Evolutionary conservation across 2,888 invertebrate species (phyloP), one percentile per base, ranked within the genome.

Genomic region (Chaetoderma sp.): DNA sequence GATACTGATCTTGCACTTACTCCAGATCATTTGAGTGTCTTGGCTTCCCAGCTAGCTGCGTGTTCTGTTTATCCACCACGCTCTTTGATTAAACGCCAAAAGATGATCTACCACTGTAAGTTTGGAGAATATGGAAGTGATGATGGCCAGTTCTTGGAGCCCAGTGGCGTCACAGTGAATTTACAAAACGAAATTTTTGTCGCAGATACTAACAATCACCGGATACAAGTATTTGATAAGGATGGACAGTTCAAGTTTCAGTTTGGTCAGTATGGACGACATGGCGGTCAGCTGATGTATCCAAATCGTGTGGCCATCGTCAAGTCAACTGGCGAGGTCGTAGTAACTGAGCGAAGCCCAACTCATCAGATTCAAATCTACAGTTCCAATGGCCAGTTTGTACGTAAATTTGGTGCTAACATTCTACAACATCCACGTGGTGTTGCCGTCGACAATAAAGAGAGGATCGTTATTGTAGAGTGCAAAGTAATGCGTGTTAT

Each of bases 31-130:
- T 91, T 96, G 79, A 89, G 95, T 71, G 96, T 96, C 82, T 88
- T 96, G 75, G 94, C 95, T 27, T 92, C 93, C 63, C 95, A 96
- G 86, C 88, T 96, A 70, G 93, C 95, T 63, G 78, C 78, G 30
- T 72, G 79, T 30, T 79, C 74, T 60, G 87, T 80, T 67, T 71
- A 79, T 72, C 76, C 79, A 60, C 72, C 75, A 10, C 73, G 72
- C 56, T 96, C 96, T 28, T 96, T 98, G 88, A 96, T 98, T 76
- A 98, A 98, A 87, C 91, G 98, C 44, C 96, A 97, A 86, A 98
- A 98, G 88, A 98, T 98, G 98, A 97, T 97, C 79, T 98, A 98
- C 85, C 97, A 98, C 84, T 98, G 97, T 90, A 98, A 98, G 88
- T 98, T 98, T 86, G 98, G 98, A 4, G 98, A 98, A 86, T 98